Evolutionary conservation across 2,888 invertebrate species (phyloP).

Genomic region (Caenorhabditis angaria): DNA sequence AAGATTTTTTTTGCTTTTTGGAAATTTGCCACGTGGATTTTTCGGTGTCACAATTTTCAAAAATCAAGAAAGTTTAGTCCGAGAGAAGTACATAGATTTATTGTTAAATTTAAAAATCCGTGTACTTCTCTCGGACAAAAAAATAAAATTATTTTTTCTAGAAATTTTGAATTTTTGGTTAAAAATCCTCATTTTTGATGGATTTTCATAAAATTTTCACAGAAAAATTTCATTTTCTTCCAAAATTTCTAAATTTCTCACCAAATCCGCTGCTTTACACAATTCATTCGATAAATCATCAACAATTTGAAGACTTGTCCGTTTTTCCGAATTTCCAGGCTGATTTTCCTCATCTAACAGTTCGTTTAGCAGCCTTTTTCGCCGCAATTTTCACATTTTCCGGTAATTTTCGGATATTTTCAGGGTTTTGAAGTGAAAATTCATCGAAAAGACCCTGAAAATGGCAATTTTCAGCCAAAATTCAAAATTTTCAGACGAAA

Average conservation of each 20-base stretch:
- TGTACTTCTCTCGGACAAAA: too few species aligned
- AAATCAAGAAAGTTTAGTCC: too few species aligned
- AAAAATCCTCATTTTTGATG: neutral
- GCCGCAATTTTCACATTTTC: slow-evolving; percentile 38
- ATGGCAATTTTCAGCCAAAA: neutral
- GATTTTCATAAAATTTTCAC: too few species aligned
- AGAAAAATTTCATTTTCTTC: too few species aligned
- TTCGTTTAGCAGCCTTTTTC: slow-evolving; percentile 29
- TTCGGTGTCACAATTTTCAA: too few species aligned
- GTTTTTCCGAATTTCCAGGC: slow-evolving; percentile 7
- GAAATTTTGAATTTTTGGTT: neutral
- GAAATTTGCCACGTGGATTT: too few species aligned
- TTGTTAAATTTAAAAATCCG: too few species aligned
- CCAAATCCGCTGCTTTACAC: slow-evolving; percentile 92
- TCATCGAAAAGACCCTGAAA: slow-evolving; percentile 66
- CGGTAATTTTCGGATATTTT: slow-evolving; percentile 53
- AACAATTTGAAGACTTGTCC: slow-evolving; percentile 82
- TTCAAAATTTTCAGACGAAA: too few species aligned
- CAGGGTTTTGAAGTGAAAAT: slow-evolving; percentile 49
- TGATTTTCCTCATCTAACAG: neutral
- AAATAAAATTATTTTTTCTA: too few species aligned
- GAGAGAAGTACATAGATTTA: too few species aligned
- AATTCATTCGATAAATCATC: slow-evolving; percentile 93
- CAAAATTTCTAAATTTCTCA: slow-evolving; percentile 65
- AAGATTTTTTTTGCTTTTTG: too few species aligned